Evolutionary conservation across 2,113 vertebrate genomes (phyloP), one percentile per base, ranked within the genome.

Genomic region (Agelaius tricolor): DNA sequence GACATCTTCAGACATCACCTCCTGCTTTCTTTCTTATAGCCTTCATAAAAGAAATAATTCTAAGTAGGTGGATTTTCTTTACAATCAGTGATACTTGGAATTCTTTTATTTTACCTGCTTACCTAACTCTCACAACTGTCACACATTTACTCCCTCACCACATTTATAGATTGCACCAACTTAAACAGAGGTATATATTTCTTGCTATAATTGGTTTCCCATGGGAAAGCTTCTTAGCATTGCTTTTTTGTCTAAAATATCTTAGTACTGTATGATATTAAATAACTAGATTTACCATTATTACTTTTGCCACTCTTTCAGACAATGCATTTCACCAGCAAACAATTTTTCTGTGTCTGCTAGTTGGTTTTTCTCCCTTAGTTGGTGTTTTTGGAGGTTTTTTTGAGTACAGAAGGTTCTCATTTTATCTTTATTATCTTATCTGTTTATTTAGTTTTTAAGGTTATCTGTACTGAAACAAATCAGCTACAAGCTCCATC

Each of bases 91-190:
- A 62, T 58, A 73, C 7, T 41, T 83, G 17, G 11, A 83, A 11
- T 80, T 57, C 11, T 79, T 88, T 68, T 49, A 5, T 67, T 93
- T 80, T 74, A 16, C 33, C 75, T 83, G 9, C 28, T 90, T 65
- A 35, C 14, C 31, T 52, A 72, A 39, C 18, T 74, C 24, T 68
- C 33, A 43, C 2, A 8, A 22, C 59, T 93, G 15, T 41, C 24
- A 23, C 27, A 24, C 13, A 15, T 78, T 89, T 84, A 11, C 8
- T 54, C 19, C 28, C 68, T 49, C 37, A 37, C 4, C 37, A 24
- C 10, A 18, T 43, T 55, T 84, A 62, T 7, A 49, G 46, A 44
- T 65, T 0, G 0, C 41, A 39, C 7, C 23, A 26, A 52, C 17
- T 75, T 67, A 69, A 52, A 52, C 9, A 69, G 43, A 71, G 15